These are phyloP conservation scores for Hexactinellida sp. DNA, from an alignment of 37 sponge, comb jelly and placozoan species.

Conservation along the genomic window DNA sequence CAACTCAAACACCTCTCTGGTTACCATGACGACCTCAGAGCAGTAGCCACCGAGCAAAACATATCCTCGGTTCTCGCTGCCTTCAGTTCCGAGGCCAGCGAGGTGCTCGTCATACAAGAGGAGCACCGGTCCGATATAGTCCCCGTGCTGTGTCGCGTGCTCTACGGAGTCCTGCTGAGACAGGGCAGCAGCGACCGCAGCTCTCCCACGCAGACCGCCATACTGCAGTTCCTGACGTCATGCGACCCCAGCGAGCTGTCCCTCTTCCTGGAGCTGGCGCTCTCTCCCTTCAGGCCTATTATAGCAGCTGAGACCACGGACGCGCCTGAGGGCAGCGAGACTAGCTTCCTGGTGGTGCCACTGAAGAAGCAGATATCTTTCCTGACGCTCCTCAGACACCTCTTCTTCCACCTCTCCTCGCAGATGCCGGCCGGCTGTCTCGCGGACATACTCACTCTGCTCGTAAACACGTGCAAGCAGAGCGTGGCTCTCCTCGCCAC, in stretches of 20 bases:
- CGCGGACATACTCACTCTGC: not conserved
- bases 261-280: not conserved
- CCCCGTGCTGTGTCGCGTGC: constrained; percentile 30
- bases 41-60: not conserved
- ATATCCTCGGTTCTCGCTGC: not conserved
- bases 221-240: not conserved
- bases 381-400: not conserved
- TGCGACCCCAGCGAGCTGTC: not conserved
- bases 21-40: constrained; percentile 36
- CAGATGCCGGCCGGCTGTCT: not conserved
- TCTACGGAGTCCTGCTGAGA: not conserved
- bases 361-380: not conserved
- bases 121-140: constrained; percentile 46
- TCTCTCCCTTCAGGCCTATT: not conserved
- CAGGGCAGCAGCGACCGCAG: not conserved
- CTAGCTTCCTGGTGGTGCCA: not conserved
- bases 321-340: not conserved
- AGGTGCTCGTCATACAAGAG: constrained; percentile 26
- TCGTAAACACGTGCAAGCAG: not conserved
- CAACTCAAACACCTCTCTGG: constrained; percentile 35
- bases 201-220: constrained; percentile 1
- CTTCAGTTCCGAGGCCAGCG: constrained; percentile 18
- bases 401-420: not conserved
- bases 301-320: not conserved
- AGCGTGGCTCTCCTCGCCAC: not conserved